Evolutionary conservation across 2,888 invertebrate species (phyloP).

Genomic region (Acanthosepion esculentum): DNA sequence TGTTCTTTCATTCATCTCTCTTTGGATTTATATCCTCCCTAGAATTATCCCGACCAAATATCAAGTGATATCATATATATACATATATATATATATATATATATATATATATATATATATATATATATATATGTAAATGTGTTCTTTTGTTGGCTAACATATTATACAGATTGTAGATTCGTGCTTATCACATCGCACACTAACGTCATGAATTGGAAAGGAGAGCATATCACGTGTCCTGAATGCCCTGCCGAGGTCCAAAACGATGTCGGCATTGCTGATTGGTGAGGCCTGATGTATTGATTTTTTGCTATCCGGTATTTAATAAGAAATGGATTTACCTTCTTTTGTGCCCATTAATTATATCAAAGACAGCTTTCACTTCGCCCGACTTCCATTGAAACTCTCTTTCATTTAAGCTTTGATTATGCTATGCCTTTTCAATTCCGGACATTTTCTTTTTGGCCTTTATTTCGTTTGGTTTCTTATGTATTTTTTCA

Average conservation of each 20-base stretch:
- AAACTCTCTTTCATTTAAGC: neutral
- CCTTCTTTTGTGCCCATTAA: neutral
- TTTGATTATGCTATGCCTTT: neutral
- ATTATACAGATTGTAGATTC: no score
- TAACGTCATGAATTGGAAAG: neutral
- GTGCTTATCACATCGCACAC: neutral
- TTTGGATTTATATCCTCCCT: no score
- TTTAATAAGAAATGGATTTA: neutral
- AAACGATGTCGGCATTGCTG: neutral
- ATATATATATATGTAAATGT: no score
- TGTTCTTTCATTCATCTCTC: no score
- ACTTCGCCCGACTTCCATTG: neutral
- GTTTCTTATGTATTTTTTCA: neutral
- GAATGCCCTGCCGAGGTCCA: neutral
- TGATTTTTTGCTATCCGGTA: neutral
- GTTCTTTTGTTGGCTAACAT: no score
- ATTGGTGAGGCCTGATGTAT: neutral
- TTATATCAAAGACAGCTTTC: neutral
- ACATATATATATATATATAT: no score
- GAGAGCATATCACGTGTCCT: neutral
- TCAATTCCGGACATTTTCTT: neutral
- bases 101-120: no score
- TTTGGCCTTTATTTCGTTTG: neutral
- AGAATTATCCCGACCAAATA: no score
- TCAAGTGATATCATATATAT: no score